Conservation (phyloP, 2,888 invertebrate genomes). For the Apamea sordens region DNA sequence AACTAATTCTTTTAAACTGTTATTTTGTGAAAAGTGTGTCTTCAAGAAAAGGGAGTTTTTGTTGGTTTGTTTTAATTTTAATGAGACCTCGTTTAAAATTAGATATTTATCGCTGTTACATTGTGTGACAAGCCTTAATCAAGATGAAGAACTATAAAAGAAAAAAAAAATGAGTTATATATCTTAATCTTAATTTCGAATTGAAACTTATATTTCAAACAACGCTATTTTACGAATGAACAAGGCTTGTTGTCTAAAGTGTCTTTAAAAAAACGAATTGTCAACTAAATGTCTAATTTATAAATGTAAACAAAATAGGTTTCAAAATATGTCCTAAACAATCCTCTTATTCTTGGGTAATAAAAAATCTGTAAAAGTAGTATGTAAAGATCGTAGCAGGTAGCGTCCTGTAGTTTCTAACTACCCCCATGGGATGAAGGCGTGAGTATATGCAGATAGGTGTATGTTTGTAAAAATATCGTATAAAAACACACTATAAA, state of each 20-base stretch:
- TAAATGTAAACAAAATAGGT: not conserved
- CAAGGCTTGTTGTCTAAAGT: not conserved
- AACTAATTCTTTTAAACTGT: slow-evolving; percentile 44
- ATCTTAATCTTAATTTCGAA: not conserved
- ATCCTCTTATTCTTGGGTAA: too few species aligned
- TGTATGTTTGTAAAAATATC: not conserved
- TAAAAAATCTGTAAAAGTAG: not conserved
- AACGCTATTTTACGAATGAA: not conserved
- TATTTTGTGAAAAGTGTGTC: slow-evolving; percentile 16
- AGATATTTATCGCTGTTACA: not conserved
- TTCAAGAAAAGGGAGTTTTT: slow-evolving; percentile 10
- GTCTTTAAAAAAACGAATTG: too few species aligned
- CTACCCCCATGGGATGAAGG: not conserved
- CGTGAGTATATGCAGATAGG: not conserved
- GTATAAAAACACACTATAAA: not conserved
- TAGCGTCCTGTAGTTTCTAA: not conserved
- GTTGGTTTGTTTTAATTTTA: slow-evolving; percentile 15
- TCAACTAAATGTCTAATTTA: not conserved
- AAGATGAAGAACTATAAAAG: not conserved
- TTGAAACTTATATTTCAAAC: not conserved
- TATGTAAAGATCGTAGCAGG: not conserved
- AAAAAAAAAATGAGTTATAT: not conserved
- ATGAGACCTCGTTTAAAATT: not conserved
- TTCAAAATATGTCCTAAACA: not conserved
- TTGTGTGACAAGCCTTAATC: not conserved